These are phyloP conservation scores for Ceratotherium simum DNA, from an alignment of 2,113 vertebrate genomes.

Conservation along the genomic window DNA sequence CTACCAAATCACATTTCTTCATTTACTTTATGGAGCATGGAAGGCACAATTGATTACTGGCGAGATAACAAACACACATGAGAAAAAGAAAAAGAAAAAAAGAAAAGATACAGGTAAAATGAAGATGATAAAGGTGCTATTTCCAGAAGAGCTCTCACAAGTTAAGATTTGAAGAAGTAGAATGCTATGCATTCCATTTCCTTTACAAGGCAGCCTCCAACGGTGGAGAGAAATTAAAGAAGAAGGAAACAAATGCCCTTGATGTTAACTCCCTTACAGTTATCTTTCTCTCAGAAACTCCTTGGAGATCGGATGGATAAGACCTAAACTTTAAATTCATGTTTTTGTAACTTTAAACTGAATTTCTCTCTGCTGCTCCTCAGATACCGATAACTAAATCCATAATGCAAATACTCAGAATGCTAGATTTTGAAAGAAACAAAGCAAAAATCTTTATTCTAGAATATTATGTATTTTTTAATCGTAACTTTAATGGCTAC, in stretches of 20 bases:
- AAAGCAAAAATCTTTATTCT: conserved; percentile 5
- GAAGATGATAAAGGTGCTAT: background rate
- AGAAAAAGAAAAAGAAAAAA: background rate
- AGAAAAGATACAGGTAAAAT: background rate
- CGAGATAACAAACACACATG: background rate
- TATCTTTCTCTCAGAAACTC: background rate
- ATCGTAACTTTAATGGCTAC: background rate
- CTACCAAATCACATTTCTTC: conserved; percentile 43
- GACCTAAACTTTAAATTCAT: background rate
- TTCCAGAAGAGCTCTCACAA: background rate
- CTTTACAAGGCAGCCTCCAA: conserved; percentile 5
- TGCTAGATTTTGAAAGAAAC: background rate
- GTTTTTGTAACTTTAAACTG: conserved; percentile 51
- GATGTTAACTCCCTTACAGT: background rate
- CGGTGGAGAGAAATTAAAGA: background rate
- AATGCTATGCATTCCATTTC: background rate
- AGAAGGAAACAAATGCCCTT: background rate
- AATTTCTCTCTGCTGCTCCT: conserved; percentile 36
- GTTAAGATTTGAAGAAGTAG: background rate
- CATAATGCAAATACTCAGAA: background rate
- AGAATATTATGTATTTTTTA: background rate
- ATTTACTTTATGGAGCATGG: background rate
- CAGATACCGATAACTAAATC: background rate
- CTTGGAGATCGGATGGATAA: background rate
- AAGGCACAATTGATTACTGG: background rate